Percentiles rank a stretch among this genome's conserved stretches.
phyloP scores from a whole-genome alignment of 1,140 invertebrate genomes.

The Macrocentrus cingulum region DNA sequence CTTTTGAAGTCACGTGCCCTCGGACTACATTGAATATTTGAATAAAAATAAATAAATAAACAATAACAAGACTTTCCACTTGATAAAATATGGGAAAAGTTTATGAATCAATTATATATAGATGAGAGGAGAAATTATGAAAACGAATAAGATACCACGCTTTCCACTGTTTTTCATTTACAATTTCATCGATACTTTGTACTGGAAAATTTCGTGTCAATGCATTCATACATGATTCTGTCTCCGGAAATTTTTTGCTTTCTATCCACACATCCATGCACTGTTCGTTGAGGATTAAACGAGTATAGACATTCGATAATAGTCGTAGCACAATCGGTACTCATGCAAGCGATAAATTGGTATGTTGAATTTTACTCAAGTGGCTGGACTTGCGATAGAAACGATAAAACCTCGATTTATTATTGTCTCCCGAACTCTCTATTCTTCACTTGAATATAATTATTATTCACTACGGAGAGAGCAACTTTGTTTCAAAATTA shows the following conservation, averaged over 20 bases:
- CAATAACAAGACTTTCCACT: constrained; percentile 13
- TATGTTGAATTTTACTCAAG: background rate
- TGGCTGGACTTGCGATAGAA: background rate
- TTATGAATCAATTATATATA: background rate
- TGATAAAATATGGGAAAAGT: background rate
- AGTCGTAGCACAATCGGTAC: constrained; percentile 11
- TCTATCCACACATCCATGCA: constrained; percentile 4
- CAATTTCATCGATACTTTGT: no score
- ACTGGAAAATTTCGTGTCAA: no score
- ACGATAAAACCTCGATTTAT: constrained; percentile 12
- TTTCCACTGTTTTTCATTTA: no score
- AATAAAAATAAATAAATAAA: background rate
- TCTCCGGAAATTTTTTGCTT: constrained; percentile 7
- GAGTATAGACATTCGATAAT: constrained; percentile 6
- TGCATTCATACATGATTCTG: background rate
- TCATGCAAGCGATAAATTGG: constrained; percentile 16
- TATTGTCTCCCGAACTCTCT: no score
- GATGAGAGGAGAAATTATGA: background rate
- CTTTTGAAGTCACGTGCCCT: constrained; percentile 6
- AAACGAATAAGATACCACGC: no score
- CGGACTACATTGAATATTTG: background rate
- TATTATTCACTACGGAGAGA: constrained; percentile 1
- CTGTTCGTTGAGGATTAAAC: constrained; percentile 9
- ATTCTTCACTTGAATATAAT: background rate
- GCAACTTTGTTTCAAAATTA: background rate